Conservation (phyloP, 2,797 vertebrate species). For the Xenentodon cancila region DNA sequence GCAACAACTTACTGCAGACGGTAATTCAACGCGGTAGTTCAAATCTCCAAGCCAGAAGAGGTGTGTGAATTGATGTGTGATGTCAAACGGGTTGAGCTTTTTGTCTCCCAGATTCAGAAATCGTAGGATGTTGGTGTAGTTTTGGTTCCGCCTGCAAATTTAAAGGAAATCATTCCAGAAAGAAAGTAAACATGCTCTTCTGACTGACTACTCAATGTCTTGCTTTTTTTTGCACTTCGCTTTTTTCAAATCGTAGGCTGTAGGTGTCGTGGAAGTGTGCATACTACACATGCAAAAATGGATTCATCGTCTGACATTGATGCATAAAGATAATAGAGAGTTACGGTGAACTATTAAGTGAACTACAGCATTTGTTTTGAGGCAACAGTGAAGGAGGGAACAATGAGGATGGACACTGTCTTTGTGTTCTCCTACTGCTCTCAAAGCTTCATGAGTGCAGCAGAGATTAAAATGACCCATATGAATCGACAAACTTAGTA, state of each 20-base stretch:
- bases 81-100: conserved; percentile 94
- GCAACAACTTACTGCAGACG: conserved; percentile 79
- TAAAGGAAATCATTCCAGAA: not conserved
- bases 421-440: too few species aligned
- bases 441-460: too few species aligned
- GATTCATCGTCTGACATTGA: too few species aligned
- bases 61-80: conserved; percentile 95
- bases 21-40: conserved; percentile 93
- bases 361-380: too few species aligned
- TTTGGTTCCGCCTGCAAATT: conserved; percentile 92
- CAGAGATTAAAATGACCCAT: too few species aligned
- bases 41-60: conserved; percentile 98
- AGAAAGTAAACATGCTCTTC: not conserved
- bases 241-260: not conserved
- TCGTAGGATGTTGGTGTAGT: conserved; percentile 92
- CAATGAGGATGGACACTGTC: too few species aligned
- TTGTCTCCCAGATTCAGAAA: conserved; percentile 95
- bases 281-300: not conserved
- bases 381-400: too few species aligned
- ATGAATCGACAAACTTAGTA: not conserved
- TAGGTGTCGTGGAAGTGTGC: not conserved
- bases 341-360: too few species aligned
- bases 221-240: not conserved
- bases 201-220: not conserved
- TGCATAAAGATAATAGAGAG: too few species aligned